Base-by-base conservation (phyloP, 2,797 vertebrate species). In the Falco naumanni region DNA sequence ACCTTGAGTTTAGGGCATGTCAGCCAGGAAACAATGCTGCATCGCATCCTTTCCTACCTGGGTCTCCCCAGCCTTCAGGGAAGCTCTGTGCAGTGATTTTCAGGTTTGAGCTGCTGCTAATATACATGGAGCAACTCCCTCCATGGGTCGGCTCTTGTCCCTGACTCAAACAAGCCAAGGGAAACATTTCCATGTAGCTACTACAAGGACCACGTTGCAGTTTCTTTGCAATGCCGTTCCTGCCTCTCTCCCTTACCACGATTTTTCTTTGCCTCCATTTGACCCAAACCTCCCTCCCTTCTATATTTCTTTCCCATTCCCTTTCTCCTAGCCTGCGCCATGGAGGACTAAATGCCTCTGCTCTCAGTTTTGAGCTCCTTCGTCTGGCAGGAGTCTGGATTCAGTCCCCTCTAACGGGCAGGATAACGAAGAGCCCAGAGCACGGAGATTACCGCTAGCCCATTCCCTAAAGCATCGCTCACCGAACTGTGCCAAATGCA, bases 1-100 rank as follows among this genome's bases (percentile, higher is more conserved):
- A 7, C 6, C 20, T 45, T 34, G 53, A 12, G 9, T 60, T 94
- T 65, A 41, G 51, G 50, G 21, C 20, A 41, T 45, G 26, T 15
- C 34, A 79, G 17, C 4, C 0, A 0, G 53, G 13, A 72, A 84
- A 76, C 0, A 0, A 33, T 34, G 50, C 10, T n/a, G 33, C n/a
- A 59, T 48, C 50, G 16, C 47, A 53, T 10, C 6, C 14, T 10
- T 66, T 86, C 13, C 16, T n/a, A 6, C 22, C 50, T 60, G 53
- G 7, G 22, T 53, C 26, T 66, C 13, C 34, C 13, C 8, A 12
- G 13, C 16, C 37, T 69, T 51, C 2, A 3, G 48, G 31, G 29
- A 56, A 84, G 31, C 8, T 69, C 29, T 86, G 64, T 48, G 43
- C 16, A 56, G 37, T 5, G 70, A 16, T 83, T 90, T 77, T 80